A percentile compares a stretch with the other conserved stretches of the same genome.
Evolutionary conservation across 2,888 invertebrate species (phyloP).

Genomic region (Drosophila paracracens): DNA sequence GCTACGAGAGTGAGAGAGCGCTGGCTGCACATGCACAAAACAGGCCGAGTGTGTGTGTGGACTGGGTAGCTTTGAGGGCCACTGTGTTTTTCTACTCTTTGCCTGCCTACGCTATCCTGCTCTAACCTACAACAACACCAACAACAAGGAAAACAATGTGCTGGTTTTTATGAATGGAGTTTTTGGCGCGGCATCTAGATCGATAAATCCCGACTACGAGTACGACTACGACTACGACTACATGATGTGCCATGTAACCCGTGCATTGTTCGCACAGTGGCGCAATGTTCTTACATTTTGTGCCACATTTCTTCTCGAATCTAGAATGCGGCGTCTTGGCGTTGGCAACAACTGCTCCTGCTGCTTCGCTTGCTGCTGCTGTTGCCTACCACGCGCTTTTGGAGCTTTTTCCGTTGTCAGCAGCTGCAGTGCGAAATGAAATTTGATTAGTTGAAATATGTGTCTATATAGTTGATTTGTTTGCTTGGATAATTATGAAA

Average conservation of each 20-base stretch:
- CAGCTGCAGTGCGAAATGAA: not conserved
- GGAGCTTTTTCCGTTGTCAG: not conserved
- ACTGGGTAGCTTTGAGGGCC: conserved; percentile 45
- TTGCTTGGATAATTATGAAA: not conserved
- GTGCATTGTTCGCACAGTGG: conserved; percentile 58
- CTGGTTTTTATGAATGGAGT: conserved; percentile 85
- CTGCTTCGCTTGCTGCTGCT: conserved; percentile 1
- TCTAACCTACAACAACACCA: conserved; percentile 31
- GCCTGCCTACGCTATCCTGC: conserved; percentile 62
- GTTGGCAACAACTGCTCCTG: conserved; percentile 15
- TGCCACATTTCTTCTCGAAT: conserved; percentile 1
- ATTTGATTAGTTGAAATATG: not conserved
- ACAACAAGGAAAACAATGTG: conserved; percentile 74
- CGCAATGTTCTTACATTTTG: conserved; percentile 4
- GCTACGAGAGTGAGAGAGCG: conserved; percentile 1
- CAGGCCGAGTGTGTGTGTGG: not conserved
- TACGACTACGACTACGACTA: conserved; percentile 64
- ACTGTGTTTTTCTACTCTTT: conserved; percentile 58
- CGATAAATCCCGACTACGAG: conserved; percentile 84
- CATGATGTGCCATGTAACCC: conserved; percentile 62
- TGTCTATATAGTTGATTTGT: not conserved
- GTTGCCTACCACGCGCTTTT: not conserved
- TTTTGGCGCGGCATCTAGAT: conserved; percentile 83
- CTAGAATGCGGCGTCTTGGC: conserved; percentile 3
- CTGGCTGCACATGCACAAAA: conserved; percentile 71